Base-by-base conservation (phyloP, 2,113 vertebrate genomes). In the Thinocorus orbignyianus region DNA sequence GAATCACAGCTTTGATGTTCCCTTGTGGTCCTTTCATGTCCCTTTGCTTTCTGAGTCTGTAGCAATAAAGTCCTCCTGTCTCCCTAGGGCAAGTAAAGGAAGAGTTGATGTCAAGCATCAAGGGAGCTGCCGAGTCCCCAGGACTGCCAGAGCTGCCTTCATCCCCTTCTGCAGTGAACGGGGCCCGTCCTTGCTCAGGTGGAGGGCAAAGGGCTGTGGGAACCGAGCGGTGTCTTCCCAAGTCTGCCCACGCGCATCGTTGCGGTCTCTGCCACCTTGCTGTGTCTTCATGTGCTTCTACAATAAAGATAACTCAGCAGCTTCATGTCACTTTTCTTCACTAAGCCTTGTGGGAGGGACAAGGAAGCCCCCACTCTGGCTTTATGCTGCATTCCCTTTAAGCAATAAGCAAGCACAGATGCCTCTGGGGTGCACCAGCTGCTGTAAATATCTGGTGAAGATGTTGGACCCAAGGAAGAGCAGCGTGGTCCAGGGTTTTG, bases 281-380 rank as follows among this genome's bases (percentile, higher is more conserved):
- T 94, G 92, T 90, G 83, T 81, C 84, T 82, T 91, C 68, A 13
- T 2, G 7, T 81, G 93, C 88, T 95, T 97, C 69, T 95, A 81
- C 92, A 97, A 95, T 97, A 96, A 97, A 97, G 87, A 71, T 88
- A 96, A 94, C 71, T 86, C 95, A 81, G 48, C 95, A 86, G 88
- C 74, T 78, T 80, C 85, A 88, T 93, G 92, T 88, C 60, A 31
- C 91, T 96, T 42, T 65, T 95, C 88, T 96, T 94, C 93, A 88
- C 95, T 95, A 60, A 81, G 81, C 74, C 76, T 76, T 5, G 0
- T 1, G 20, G 74, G 68, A 78, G 52, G 86, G 84, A 61, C 49
- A 24, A 26, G 7, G 0, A 4, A 35, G 37, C 48, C 72, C 61
- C 48, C 10, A 4, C 13, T 42, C 42, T 2, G 2, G n/a, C 64